Evolutionary conservation across 1,140 invertebrate species (phyloP).

Genomic region (Asbolus verrucosus): DNA sequence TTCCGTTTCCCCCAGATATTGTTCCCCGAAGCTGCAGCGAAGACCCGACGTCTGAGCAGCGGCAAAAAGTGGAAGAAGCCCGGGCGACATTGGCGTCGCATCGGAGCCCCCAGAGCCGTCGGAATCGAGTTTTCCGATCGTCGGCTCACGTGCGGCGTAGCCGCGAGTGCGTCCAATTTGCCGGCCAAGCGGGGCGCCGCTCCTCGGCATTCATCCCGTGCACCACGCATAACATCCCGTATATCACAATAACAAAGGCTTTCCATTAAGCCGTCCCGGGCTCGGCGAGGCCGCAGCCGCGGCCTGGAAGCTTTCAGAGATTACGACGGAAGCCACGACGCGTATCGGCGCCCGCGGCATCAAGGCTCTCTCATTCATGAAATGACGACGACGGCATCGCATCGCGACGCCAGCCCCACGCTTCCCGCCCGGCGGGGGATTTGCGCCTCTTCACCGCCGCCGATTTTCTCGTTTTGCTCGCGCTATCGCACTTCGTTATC

Average conservation of each 20-base stretch:
- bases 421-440: slow-evolving; percentile 42
- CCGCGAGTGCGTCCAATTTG: slow-evolving; percentile 16
- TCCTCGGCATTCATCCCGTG: slow-evolving; percentile 34
- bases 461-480: slow-evolving; percentile 38
- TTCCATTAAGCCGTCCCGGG: slow-evolving; percentile 48
- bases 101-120: no score
- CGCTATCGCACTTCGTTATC: slow-evolving; percentile 33
- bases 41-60: no score
- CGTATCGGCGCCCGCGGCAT: slow-evolving; percentile 56
- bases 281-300: slow-evolving; percentile 48
- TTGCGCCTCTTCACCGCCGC: slow-evolving; percentile 47
- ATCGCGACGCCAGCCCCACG: slow-evolving; percentile 30
- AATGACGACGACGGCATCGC: slow-evolving; percentile 51
- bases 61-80: no score
- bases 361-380: slow-evolving; percentile 57
- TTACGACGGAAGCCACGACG: slow-evolving; percentile 57
- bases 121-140: no score
- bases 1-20: no score
- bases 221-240: slow-evolving; percentile 38
- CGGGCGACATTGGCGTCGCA: no score
- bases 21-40: no score
- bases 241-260: slow-evolving; percentile 45
- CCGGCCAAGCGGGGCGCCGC: slow-evolving; percentile 12
- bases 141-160: no score
- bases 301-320: slow-evolving; percentile 54